Conservation (phyloP, 1,140 invertebrate genomes). For the Bacillus rossius region DNA sequence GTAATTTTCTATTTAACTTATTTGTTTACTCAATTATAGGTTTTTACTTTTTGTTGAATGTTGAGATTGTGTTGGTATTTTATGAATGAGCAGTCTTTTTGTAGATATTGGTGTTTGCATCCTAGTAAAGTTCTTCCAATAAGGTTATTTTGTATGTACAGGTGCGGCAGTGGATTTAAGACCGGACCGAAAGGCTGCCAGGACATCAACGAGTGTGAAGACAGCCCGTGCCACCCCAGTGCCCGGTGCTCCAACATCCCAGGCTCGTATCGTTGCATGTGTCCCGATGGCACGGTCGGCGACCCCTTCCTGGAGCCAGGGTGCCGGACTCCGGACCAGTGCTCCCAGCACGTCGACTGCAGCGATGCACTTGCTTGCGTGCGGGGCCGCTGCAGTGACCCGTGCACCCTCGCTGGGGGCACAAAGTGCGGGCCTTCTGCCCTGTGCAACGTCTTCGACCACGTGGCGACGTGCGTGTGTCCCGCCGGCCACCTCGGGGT, state of each 20-base stretch:
- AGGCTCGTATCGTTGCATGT: conserved; percentile 74
- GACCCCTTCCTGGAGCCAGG: conserved; percentile 66
- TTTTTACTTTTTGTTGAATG: too few relatives aligned
- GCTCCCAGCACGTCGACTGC: conserved; percentile 61
- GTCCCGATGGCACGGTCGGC: conserved; percentile 68
- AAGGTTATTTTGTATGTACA: conserved; percentile 51
- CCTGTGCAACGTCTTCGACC: conserved; percentile 62
- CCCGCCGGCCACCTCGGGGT: conserved; percentile 75
- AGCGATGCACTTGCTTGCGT: conserved; percentile 64
- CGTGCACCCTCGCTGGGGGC: conserved; percentile 50
- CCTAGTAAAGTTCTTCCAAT: too few relatives aligned
- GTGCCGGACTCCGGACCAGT: conserved; percentile 66
- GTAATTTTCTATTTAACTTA: too few relatives aligned
- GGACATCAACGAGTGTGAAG: conserved; percentile 73
- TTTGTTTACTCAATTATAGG: too few relatives aligned
- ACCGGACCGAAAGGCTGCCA: conserved; percentile 60
- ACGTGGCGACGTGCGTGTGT: conserved; percentile 64
- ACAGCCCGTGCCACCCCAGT: conserved; percentile 70
- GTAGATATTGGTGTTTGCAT: too few relatives aligned
- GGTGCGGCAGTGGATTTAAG: conserved; percentile 66
- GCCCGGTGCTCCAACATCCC: conserved; percentile 72
- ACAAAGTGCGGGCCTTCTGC: conserved; percentile 62
- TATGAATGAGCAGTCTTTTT: too few relatives aligned
- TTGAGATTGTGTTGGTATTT: too few relatives aligned
- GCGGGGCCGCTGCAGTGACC: conserved; percentile 66